Conservation (phyloP, 2,888 invertebrate species). For the Nebria brevicollis region DNA sequence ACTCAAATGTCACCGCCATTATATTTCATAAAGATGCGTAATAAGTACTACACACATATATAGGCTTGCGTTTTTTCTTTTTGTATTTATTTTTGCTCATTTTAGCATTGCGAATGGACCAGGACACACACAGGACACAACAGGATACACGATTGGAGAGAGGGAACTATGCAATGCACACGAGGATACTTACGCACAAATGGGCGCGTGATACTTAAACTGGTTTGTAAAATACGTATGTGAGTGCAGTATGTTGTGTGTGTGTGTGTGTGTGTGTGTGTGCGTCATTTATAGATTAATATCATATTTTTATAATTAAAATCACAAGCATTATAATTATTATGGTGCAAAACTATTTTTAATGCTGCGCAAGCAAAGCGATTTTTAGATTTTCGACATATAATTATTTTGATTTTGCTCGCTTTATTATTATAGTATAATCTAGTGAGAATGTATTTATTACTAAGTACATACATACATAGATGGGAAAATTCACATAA, state of each 20-base stretch:
- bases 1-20: constrained; percentile 47
- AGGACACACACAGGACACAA: not conserved
- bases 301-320: constrained; percentile 40
- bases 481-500: not conserved
- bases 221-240: not conserved
- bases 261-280: not conserved
- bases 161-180: not conserved
- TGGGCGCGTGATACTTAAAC: constrained; percentile 3
- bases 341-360: constrained; percentile 16
- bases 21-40: constrained; percentile 47
- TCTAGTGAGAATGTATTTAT: not conserved
- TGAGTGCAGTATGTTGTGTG: constrained; percentile 35
- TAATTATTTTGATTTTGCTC: constrained; percentile 15
- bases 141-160: not conserved
- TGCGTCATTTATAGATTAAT: constrained; percentile 44
- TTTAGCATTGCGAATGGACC: not conserved
- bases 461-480: no score
- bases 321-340: constrained; percentile 38
- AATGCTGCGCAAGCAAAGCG: not conserved
- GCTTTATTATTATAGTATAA: not conserved
- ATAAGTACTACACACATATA: constrained; percentile 34
- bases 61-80: not conserved
- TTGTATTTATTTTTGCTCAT: not conserved
- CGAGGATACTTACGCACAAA: constrained; percentile 4
- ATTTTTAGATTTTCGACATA: constrained; percentile 1